phyloP scores from a whole-genome alignment of 2,888 invertebrate species.

The Orthosia gracilis region DNA sequence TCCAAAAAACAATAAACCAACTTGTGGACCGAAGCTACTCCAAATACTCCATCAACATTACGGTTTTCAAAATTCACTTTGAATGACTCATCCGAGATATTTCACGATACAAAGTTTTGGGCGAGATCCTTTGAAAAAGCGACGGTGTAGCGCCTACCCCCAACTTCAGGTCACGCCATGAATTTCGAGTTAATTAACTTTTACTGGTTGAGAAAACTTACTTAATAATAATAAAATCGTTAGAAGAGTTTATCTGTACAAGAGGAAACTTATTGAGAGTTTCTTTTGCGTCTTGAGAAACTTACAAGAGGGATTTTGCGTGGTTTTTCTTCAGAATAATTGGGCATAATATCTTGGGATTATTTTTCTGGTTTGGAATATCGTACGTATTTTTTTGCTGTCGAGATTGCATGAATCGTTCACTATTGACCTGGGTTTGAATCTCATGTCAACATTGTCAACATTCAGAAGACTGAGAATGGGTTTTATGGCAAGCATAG shows the following conservation, averaged over 20 bases:
- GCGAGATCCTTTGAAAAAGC: slow-evolving; percentile 79
- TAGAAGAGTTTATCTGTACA: slow-evolving; percentile 56
- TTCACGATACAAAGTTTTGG: slow-evolving; percentile 72
- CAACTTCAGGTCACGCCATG: slow-evolving; percentile 79
- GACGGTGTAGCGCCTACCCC: slow-evolving; percentile 75
- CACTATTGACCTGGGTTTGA: neutral
- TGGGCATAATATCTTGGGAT: neutral
- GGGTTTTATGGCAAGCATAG: too few species aligned
- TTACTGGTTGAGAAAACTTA: slow-evolving; percentile 70
- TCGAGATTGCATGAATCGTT: too few species aligned
- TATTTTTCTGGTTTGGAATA: neutral
- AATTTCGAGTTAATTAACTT: slow-evolving; percentile 80
- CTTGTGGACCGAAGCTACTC: slow-evolving; percentile 16
- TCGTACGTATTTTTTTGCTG: neutral
- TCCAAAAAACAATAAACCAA: slow-evolving; percentile 36
- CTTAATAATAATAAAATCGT: slow-evolving; percentile 72
- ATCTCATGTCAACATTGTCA: neutral
- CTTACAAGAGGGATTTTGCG: slow-evolving; percentile 16
- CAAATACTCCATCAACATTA: slow-evolving; percentile 45
- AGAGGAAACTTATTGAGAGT: slow-evolving; percentile 36
- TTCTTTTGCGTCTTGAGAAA: slow-evolving; percentile 27
- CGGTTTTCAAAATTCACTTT: slow-evolving; percentile 78
- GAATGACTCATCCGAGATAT: slow-evolving; percentile 80
- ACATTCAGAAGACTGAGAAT: too few species aligned
- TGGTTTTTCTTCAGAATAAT: neutral